Percentiles rank a stretch among this genome's conserved stretches.
Evolutionary conservation across 2,888 invertebrate species (phyloP).

Genomic region (Nomada fucata): DNA sequence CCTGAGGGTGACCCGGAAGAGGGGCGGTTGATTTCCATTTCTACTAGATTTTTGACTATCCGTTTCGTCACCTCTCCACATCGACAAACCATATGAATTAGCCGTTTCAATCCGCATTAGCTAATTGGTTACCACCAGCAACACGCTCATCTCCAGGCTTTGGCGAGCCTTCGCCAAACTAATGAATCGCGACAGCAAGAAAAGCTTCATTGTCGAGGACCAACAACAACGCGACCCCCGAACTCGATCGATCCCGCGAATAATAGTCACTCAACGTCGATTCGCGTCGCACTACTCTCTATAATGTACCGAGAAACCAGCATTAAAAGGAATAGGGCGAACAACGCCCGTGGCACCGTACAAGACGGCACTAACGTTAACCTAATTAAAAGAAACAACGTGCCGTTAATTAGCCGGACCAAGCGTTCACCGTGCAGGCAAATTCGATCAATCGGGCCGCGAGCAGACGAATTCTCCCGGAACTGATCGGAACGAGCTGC

Average conservation of each 20-base stretch:
- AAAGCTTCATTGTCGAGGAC: not conserved
- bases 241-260: not conserved
- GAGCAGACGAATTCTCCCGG: too few relatives aligned
- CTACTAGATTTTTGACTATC: too few relatives aligned
- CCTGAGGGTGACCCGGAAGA: too few relatives aligned
- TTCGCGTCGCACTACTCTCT: not conserved
- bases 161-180: too few relatives aligned
- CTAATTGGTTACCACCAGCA: too few relatives aligned
- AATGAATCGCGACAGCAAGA: not conserved
- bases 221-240: not conserved
- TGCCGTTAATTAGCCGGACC: constrained; percentile 35
- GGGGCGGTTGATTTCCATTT: too few relatives aligned
- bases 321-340: not conserved
- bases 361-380: not conserved
- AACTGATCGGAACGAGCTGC: too few relatives aligned
- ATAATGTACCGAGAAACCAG: not conserved
- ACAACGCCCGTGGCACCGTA: constrained; percentile 6
- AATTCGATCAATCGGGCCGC: constrained; percentile 37
- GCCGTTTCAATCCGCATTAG: too few relatives aligned
- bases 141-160: too few relatives aligned
- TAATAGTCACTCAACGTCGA: not conserved
- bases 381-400: constrained; percentile 35
- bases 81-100: too few relatives aligned
- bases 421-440: constrained; percentile 19
- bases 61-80: too few relatives aligned